phyloP scores from a whole-genome alignment of 1,140 invertebrate genomes.

The Mercenaria mercenaria region DNA sequence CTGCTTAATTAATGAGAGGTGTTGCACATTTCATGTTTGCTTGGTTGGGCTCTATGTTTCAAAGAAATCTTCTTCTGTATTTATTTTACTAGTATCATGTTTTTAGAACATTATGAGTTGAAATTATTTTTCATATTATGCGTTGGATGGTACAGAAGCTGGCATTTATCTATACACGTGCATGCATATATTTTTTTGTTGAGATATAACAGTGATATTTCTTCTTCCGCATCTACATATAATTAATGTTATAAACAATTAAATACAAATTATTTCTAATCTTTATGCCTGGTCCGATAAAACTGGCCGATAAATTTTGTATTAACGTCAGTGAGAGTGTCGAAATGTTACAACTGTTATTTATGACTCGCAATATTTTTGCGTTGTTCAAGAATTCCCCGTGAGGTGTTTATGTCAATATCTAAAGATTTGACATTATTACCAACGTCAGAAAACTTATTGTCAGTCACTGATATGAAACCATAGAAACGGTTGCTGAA shows the following conservation, averaged over 20 bases:
- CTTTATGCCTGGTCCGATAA: background rate
- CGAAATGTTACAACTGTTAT: background rate
- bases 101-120: no score
- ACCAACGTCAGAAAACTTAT: constrained; percentile 11
- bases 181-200: no score
- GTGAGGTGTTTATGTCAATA: constrained; percentile 20
- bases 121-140: no score
- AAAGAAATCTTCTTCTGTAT: no score
- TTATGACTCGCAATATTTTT: constrained; percentile 8
- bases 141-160: no score
- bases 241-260: background rate
- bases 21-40: no score
- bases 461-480: constrained; percentile 44
- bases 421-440: constrained; percentile 37
- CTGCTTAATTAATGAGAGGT: no score
- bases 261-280: constrained; percentile 29
- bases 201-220: background rate
- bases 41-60: no score
- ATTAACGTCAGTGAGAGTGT: background rate
- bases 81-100: no score
- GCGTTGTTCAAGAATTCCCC: constrained; percentile 6
- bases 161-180: no score
- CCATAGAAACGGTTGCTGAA: constrained; percentile 23
- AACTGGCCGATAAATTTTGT: background rate
- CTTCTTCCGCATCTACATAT: background rate